Evolutionary conservation across 2,797 vertebrate species (phyloP).

Genomic region (Trematomus bernacchii): DNA sequence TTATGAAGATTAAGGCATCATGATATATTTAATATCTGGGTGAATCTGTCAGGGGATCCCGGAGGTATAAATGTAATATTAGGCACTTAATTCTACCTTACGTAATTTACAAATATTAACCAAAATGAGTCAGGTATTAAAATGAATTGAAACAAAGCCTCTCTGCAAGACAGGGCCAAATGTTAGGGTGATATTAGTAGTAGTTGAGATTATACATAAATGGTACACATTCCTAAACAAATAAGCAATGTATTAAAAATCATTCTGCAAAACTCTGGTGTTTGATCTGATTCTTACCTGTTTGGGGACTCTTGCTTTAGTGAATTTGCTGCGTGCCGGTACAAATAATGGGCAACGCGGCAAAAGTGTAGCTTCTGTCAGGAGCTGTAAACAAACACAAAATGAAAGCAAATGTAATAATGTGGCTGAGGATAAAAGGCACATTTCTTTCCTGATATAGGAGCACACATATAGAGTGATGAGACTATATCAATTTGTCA

Average conservation of each 20-base stretch:
- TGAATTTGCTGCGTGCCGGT: conserved; percentile 75
- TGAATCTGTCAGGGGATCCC: background rate
- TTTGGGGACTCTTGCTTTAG: conserved; percentile 78
- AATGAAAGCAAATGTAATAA: background rate
- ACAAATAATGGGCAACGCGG: conserved; percentile 60
- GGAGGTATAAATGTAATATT: no score
- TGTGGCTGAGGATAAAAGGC: background rate
- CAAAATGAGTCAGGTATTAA: background rate
- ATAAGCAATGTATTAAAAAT: background rate
- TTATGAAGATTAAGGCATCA: background rate
- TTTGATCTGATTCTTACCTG: conserved; percentile 67
- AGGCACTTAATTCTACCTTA: no score
- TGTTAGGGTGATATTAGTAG: no score
- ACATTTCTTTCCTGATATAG: background rate
- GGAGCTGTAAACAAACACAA: conserved; percentile 61
- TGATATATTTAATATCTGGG: background rate
- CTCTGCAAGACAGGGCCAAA: background rate
- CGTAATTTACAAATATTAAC: background rate
- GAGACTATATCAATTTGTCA: background rate
- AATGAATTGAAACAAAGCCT: background rate
- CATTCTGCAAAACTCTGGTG: fast-evolving
- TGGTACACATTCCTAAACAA: background rate
- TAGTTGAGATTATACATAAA: background rate
- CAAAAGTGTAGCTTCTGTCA: conserved; percentile 50
- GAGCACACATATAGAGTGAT: background rate